Conservation (phyloP, 1,140 invertebrate genomes). For the Eriocheir sinensis region DNA sequence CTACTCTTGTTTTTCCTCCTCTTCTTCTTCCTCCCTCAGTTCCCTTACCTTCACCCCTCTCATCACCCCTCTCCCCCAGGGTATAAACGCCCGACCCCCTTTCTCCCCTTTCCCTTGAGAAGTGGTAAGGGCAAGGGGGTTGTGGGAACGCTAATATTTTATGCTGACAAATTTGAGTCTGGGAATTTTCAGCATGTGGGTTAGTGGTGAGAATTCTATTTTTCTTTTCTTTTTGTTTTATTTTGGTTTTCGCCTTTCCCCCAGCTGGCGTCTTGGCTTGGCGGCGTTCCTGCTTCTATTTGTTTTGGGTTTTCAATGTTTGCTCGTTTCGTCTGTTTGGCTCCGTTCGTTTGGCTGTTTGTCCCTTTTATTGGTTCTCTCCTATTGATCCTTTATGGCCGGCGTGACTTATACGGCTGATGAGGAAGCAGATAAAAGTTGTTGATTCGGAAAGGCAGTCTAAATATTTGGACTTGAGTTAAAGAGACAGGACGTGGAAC, state of each 20-base stretch:
- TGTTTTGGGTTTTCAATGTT: conserved; percentile 10
- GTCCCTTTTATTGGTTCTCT: too few species aligned
- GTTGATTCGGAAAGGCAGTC: too few species aligned
- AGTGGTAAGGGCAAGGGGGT: not conserved
- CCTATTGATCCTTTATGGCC: too few species aligned
- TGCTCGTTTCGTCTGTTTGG: not conserved
- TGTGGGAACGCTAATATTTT: conserved; percentile 14
- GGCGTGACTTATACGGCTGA: too few species aligned
- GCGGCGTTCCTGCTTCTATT: not conserved
- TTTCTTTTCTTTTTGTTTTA: too few species aligned
- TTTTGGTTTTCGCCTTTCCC: not conserved
- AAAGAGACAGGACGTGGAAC: too few species aligned
- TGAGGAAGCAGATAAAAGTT: too few species aligned
- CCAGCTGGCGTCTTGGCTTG: not conserved
- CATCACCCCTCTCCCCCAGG: not conserved
- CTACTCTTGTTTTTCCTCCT: too few species aligned
- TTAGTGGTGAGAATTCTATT: conserved; percentile 9
- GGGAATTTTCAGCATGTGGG: conserved; percentile 12
- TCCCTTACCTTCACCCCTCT: too few species aligned
- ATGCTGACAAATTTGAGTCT: not conserved
- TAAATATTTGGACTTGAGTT: too few species aligned
- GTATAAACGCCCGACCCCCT: not conserved
- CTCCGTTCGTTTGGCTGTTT: not conserved
- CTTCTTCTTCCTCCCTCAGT: too few species aligned
- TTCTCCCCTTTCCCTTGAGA: too few species aligned